Evolutionary conservation across 2,888 invertebrate genomes (phyloP).

Genomic region (Lasioglossum leucozonium): DNA sequence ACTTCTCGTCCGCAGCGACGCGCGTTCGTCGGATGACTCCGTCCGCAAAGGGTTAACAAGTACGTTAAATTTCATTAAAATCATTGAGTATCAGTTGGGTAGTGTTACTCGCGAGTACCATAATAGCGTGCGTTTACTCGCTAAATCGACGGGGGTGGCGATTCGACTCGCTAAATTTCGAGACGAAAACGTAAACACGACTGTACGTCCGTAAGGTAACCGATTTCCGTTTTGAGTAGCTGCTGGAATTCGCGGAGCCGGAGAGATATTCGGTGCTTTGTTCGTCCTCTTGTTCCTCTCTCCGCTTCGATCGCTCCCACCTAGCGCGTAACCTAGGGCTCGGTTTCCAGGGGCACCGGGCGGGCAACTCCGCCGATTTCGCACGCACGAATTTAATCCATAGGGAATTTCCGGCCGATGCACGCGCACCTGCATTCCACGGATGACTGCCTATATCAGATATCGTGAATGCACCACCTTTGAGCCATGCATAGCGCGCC

Average conservation of each 20-base stretch:
- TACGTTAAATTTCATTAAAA: too few species aligned
- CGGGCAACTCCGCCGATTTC: slow-evolving; percentile 50
- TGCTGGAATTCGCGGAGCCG: slow-evolving; percentile 54
- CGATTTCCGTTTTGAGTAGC: slow-evolving; percentile 56
- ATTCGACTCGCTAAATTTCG: neutral
- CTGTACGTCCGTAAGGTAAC: slow-evolving; percentile 30
- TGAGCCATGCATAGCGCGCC: slow-evolving; percentile 54
- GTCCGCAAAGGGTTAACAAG: too few species aligned
- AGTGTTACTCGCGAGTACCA: too few species aligned
- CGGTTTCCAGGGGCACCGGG: slow-evolving; percentile 12
- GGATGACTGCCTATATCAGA: slow-evolving; percentile 55
- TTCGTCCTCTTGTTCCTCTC: slow-evolving; percentile 14
- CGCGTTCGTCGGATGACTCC: too few species aligned
- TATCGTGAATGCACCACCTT: slow-evolving; percentile 64
- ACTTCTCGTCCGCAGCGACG: too few species aligned
- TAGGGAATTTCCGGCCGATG: slow-evolving; percentile 65
- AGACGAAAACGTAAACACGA: slow-evolving; percentile 18
- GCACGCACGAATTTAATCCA: slow-evolving; percentile 70
- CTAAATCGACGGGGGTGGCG: neutral
- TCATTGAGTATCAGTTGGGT: too few species aligned
- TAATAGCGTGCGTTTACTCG: neutral
- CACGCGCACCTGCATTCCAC: slow-evolving; percentile 45
- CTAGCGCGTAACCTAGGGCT: neutral
- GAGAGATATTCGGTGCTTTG: slow-evolving; percentile 44
- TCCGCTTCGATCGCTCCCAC: neutral